Conservation (phyloP, 2,888 invertebrate species). For the Pristionchus japonicus region DNA sequence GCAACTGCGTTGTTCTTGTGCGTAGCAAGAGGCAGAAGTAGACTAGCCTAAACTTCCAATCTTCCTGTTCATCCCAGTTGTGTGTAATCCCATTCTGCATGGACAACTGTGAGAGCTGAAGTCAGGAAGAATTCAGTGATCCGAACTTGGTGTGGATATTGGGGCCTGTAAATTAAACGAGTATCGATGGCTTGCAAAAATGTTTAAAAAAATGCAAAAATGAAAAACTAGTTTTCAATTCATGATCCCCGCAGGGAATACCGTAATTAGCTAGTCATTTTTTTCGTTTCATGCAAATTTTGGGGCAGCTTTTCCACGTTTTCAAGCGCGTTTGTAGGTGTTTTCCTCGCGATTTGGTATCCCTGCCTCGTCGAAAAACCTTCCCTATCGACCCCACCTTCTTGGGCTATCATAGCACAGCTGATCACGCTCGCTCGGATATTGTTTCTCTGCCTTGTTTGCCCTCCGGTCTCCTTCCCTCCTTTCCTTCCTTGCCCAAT, state of each 20-base stretch:
- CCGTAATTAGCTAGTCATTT: not conserved
- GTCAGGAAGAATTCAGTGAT: too few species aligned
- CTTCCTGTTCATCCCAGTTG: too few species aligned
- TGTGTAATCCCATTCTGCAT: too few species aligned
- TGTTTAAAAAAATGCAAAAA: not conserved
- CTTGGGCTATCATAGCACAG: not conserved
- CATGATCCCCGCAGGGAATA: not conserved
- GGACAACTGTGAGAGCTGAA: too few species aligned
- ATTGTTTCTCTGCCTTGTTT: slow-evolving; percentile 26
- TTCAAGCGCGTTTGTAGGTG: not conserved
- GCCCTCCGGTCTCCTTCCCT: not conserved
- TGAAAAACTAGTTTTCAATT: not conserved
- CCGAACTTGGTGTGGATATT: too few species aligned
- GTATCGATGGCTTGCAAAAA: too few species aligned
- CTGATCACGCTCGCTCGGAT: slow-evolving; percentile 12
- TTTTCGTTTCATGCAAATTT: not conserved
- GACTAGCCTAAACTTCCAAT: too few species aligned
- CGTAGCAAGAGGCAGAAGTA: too few species aligned
- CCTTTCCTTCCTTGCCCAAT: not conserved
- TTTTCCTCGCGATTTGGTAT: not conserved
- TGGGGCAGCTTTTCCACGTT: not conserved
- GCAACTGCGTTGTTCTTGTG: too few species aligned
- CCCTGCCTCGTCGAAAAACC: not conserved
- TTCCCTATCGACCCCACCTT: not conserved
- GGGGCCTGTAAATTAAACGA: too few species aligned